Evolutionary conservation across 2,797 vertebrate species (phyloP), one percentile per base, ranked within the genome.

Genomic region (Clamator glandarius): DNA sequence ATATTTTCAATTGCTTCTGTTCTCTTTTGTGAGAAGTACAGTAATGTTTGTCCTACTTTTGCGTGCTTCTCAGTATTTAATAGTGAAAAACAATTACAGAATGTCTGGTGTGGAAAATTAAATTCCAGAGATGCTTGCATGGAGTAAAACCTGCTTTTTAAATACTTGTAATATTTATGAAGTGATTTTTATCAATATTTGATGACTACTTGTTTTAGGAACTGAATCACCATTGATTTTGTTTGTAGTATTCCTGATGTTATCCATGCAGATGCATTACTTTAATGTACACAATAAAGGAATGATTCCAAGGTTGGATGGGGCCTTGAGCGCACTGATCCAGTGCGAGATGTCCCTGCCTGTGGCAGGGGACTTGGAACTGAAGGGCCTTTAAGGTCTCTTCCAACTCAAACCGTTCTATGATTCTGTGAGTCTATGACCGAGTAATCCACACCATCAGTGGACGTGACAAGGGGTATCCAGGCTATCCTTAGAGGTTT

Each of bases 41-140:
- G 79, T 85, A 64, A 31, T 85, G 83, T 75, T 92, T 93, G 87
- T 74, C 89, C 82, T 84, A 87, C 44, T 95, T 96, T 94, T 54
- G 42, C 24, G 10, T 67, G 46, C 64, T 77, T 87, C 33, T 76
- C 26, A 13, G 18, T 48, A 41, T 44, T 94, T 91, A 52, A 54
- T 24, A 77, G 50, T 61, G 76, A 64, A 89, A 83, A 91, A 72
- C 61, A 80, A 80, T 89, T 92, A n/a, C 11, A 33, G 35, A 80
- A 64, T 50, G 11, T 72, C 57, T 83, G 21, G 6, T 67, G 18
- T 61, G 33, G 57, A 70, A 92, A 91, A 80, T 16, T 25, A 62
- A 79, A 70, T 59, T 89, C 52, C 26, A 29, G 67, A 76, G 35
- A 21, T 81, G 28, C 28, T 90, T 90, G 35, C 12, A 6, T 58